Conservation (phyloP, 2,113 vertebrate genomes). For the Gambusia holbrooki region DNA sequence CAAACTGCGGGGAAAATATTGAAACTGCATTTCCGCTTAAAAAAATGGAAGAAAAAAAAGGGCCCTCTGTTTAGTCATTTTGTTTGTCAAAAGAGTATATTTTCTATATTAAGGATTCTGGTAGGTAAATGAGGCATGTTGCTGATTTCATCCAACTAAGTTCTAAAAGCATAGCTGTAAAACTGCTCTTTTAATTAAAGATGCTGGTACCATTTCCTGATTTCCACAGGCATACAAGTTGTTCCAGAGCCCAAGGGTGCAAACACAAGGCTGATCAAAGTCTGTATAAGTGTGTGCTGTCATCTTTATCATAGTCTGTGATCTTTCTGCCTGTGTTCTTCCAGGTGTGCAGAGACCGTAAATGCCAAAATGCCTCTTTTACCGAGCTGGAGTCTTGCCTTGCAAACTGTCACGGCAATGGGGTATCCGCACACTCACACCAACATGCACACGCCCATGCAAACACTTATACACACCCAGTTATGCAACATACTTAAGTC, state of each 20-base stretch:
- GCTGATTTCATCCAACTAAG: background rate
- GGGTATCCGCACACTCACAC: conserved; percentile 60
- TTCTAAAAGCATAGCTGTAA: background rate
- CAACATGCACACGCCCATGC: too few species aligned
- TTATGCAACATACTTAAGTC: conserved; percentile 25
- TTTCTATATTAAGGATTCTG: background rate
- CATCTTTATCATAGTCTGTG: conserved; percentile 25
- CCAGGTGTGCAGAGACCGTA: conserved; percentile 90
- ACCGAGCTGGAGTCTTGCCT: conserved; percentile 86
- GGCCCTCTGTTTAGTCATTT: background rate
- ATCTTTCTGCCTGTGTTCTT: conserved; percentile 31
- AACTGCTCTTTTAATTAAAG: conserved; percentile 11
- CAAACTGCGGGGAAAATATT: background rate
- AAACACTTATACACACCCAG: conserved; percentile 1
- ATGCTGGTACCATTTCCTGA: conserved; percentile 5
- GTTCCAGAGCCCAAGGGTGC: conserved; percentile 27
- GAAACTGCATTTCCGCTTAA: background rate
- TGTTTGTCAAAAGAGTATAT: background rate
- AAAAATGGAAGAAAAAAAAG: background rate
- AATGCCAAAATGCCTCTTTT: conserved; percentile 88
- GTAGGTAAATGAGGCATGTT: background rate
- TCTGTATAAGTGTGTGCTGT: background rate
- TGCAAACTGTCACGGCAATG: conserved; percentile 79
- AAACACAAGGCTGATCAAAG: conserved; percentile 19
- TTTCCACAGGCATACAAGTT: conserved; percentile 23